phyloP scores from a whole-genome alignment of 2,113 vertebrate genomes.

The Peromyscus californicus region DNA sequence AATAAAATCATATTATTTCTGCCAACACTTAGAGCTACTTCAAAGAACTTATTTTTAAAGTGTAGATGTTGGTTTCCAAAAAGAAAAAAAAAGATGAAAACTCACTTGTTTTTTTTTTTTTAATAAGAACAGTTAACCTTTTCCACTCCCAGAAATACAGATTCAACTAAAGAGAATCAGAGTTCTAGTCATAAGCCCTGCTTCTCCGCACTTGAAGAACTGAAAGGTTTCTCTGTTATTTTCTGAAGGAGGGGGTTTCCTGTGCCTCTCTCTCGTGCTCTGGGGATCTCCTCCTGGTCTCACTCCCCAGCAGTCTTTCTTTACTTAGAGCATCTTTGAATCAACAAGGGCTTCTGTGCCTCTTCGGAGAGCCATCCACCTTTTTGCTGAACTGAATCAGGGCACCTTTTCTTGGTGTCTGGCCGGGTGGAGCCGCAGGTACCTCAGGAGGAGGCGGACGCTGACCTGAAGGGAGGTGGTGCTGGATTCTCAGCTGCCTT shows the following conservation, averaged over 20 bases:
- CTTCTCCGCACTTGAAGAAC: conserved; percentile 82
- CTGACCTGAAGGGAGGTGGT: background rate
- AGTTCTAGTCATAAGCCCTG: conserved; percentile 81
- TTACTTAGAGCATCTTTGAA: conserved; percentile 44
- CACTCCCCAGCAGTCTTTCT: conserved; percentile 47
- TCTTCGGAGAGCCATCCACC: conserved; percentile 29
- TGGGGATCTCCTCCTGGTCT: conserved; percentile 79
- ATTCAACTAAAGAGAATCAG: conserved; percentile 74
- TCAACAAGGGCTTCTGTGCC: conserved; percentile 33
- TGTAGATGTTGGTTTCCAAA: conserved; percentile 29
- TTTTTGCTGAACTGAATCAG: conserved; percentile 33
- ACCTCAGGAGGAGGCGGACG: background rate
- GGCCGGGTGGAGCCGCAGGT: background rate
- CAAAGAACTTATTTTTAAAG: conserved; percentile 69
- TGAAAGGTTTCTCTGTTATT: conserved; percentile 79
- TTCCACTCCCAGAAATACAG: conserved; percentile 78
- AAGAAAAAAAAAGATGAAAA: conserved; percentile 45
- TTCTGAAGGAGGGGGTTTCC: conserved; percentile 86
- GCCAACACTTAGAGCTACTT: conserved; percentile 43
- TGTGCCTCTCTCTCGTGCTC: conserved; percentile 75
- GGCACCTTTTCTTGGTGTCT: conserved; percentile 15
- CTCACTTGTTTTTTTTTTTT: background rate
- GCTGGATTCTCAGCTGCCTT: background rate
- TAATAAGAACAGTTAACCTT: conserved; percentile 73
- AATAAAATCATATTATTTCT: conserved; percentile 55